Evolutionary conservation across 2,888 invertebrate species (phyloP).

Genomic region (Megastigmus dorsalis): DNA sequence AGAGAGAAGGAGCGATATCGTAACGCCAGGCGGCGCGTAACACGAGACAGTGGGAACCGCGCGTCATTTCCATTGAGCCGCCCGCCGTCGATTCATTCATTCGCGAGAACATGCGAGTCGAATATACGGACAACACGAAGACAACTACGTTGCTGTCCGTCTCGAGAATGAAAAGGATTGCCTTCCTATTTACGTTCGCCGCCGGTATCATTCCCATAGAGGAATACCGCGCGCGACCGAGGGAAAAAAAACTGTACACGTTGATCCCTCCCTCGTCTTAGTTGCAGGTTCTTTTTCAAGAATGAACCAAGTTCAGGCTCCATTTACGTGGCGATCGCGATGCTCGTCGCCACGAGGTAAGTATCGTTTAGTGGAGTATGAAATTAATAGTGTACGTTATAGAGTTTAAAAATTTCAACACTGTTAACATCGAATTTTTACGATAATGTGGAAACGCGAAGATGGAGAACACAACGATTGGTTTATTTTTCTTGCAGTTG

Average conservation of each 20-base stretch:
- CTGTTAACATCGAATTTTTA: no score
- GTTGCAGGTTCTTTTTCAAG: slow-evolving; percentile 7
- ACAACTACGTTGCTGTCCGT: no score
- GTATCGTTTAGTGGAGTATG: slow-evolving; percentile 49
- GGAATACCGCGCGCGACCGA: slow-evolving; percentile 23
- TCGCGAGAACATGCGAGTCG: no score
- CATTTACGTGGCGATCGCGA: slow-evolving; percentile 47
- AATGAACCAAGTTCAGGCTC: slow-evolving; percentile 32
- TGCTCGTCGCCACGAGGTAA: slow-evolving; percentile 34
- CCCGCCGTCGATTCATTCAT: slow-evolving; percentile 58
- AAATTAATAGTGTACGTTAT: no score
- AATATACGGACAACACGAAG: no score
- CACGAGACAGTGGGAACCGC: slow-evolving; percentile 73
- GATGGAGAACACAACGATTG: no score
- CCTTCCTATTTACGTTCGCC: slow-evolving; percentile 47
- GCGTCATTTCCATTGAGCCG: slow-evolving; percentile 65
- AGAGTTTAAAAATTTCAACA: no score
- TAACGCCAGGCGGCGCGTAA: slow-evolving; percentile 61
- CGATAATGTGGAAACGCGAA: no score
- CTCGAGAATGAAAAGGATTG: slow-evolving; percentile 62
- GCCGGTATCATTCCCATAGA: slow-evolving; percentile 55
- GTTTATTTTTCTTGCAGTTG: no score
- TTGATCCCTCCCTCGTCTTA: slow-evolving; percentile 8
- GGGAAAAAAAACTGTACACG: slow-evolving; percentile 6
- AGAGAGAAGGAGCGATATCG: not conserved